phyloP scores from a whole-genome alignment of 2,888 invertebrate species.

The Carabus problematicus region DNA sequence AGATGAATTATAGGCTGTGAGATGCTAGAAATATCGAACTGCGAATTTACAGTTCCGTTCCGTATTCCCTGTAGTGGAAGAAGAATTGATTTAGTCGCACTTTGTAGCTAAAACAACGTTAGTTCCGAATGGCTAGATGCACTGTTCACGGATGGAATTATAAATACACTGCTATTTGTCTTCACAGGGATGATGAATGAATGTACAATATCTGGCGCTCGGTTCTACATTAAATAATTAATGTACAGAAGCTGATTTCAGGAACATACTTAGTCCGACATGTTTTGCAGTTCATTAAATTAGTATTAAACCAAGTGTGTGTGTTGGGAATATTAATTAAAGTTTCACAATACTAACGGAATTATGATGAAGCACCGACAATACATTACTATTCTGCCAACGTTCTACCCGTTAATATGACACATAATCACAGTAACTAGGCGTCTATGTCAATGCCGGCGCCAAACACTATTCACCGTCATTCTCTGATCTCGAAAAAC shows the following conservation, averaged over 20 bases:
- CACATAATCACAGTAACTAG: constrained; percentile 23
- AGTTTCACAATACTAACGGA: constrained; percentile 16
- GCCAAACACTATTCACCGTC: not conserved
- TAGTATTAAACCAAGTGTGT: constrained; percentile 14
- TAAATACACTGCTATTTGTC: not conserved
- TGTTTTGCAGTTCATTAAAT: constrained; percentile 14
- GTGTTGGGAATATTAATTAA: constrained; percentile 14
- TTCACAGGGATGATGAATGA: not conserved
- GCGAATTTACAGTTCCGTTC: no score
- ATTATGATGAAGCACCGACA: constrained; percentile 37
- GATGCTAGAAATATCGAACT: no score
- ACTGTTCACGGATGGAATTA: not conserved
- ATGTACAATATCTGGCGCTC: not conserved
- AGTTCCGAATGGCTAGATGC: no score
- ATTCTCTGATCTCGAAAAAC: not conserved
- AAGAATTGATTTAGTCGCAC: no score
- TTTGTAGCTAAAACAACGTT: no score
- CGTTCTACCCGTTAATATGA: constrained; percentile 26
- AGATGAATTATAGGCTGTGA: no score
- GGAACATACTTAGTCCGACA: not conserved
- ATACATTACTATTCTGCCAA: constrained; percentile 31
- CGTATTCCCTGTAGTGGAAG: no score
- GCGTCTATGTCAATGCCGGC: not conserved
- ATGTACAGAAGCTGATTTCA: not conserved
- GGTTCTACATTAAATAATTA: not conserved